Conservation (phyloP, 2,113 vertebrate genomes). For the Lutjanus erythropterus region DNA sequence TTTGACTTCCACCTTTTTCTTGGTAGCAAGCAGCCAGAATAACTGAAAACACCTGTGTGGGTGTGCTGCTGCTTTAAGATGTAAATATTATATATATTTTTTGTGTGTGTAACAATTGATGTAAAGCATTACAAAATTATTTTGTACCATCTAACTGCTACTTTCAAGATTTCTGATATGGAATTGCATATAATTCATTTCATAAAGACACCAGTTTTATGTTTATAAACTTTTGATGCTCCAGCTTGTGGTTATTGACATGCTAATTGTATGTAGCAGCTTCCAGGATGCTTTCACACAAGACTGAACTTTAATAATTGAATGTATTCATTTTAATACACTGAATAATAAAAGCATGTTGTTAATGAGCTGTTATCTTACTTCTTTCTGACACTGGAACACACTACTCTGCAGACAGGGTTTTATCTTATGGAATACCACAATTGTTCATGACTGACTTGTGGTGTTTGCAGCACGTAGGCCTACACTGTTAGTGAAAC, state of each 20-base stretch:
- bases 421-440: background rate
- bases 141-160: background rate
- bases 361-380: background rate
- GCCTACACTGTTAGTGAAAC: background rate
- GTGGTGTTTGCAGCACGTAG: background rate
- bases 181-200: background rate
- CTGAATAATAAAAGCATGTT: constrained; percentile 3
- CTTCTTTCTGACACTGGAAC: background rate
- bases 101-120: background rate
- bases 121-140: background rate
- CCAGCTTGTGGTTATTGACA: background rate
- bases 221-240: background rate
- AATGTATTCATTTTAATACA: background rate
- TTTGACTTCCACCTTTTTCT: background rate
- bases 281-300: background rate
- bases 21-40: background rate
- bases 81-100: constrained; percentile 4
- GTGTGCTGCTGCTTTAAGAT: background rate
- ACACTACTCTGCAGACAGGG: too few species aligned
- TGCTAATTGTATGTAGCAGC: background rate
- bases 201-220: background rate
- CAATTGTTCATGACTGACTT: background rate
- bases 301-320: background rate
- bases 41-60: background rate
- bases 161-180: background rate